Conservation (phyloP, 2,797 vertebrate species). For the Dipus sagitta region DNA sequence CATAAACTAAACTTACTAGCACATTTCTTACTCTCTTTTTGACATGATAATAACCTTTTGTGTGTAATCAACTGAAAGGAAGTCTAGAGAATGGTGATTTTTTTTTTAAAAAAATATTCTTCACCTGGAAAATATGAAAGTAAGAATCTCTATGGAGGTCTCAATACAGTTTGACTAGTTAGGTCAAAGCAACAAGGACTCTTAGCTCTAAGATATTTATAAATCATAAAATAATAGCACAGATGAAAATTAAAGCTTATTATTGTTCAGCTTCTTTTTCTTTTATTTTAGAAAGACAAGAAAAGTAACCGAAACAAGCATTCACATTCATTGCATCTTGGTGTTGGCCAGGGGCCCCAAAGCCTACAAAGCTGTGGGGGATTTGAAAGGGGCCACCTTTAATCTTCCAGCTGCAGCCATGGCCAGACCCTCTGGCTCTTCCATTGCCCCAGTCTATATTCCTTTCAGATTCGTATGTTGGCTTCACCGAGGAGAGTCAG, state of each 20-base stretch:
- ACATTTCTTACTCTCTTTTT: neutral
- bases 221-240: neutral
- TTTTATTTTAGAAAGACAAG: constrained; percentile 19
- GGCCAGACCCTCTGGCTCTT: neutral
- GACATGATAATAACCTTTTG: neutral
- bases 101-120: neutral
- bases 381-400: neutral
- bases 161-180: neutral
- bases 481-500: neutral
- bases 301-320: neutral
- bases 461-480: neutral
- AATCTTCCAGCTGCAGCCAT: accelerated
- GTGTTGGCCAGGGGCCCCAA: neutral
- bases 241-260: neutral
- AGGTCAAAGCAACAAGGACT: constrained; percentile 16
- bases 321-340: neutral
- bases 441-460: neutral
- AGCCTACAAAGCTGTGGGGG: neutral
- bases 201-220: neutral
- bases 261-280: neutral
- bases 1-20: constrained; percentile 26
- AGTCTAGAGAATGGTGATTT: neutral
- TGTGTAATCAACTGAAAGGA: constrained; percentile 34
- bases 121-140: neutral
- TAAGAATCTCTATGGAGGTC: neutral